A percentile compares a stretch with the other conserved stretches of the same genome.
These are phyloP conservation scores for Mormyrus hasselquistii DNA, from an alignment of 2,797 vertebrate genomes.

Conservation along the genomic window DNA sequence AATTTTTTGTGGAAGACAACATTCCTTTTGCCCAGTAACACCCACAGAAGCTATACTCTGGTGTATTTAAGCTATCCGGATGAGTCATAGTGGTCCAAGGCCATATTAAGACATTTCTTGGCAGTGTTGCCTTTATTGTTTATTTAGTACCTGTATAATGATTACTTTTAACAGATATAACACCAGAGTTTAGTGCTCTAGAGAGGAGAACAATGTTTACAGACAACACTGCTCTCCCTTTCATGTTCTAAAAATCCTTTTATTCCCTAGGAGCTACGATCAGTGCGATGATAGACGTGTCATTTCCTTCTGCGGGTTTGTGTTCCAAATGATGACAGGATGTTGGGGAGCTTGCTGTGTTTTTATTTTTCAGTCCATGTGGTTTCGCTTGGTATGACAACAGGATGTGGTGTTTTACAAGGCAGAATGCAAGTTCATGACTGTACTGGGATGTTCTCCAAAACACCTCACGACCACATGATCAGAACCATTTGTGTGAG, in stretches of 20 bases:
- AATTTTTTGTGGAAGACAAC: not conserved
- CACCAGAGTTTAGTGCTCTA: not conserved
- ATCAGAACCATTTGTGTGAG: not conserved
- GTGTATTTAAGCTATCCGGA: not conserved
- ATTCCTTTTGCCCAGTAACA: not conserved
- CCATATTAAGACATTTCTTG: not conserved
- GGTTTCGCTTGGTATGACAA: not conserved
- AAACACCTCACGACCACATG: not conserved
- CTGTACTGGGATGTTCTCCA: not conserved
- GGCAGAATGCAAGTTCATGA: not conserved
- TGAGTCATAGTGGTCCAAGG: not conserved
- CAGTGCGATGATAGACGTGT: not conserved
- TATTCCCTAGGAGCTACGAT: not conserved
- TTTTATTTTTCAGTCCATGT: not conserved
- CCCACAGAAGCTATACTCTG: not conserved
- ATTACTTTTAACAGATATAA: not conserved
- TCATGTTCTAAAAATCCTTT: not conserved
- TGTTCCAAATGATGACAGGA: constrained; percentile 3
- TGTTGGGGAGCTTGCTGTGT: not conserved
- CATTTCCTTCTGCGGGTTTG: not conserved
- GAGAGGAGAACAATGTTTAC: not conserved
- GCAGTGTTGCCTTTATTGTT: not conserved
- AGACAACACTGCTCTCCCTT: not conserved
- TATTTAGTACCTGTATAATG: not conserved
- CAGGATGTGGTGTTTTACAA: not conserved